Base-by-base conservation (phyloP, 2,113 vertebrate species). In the Taurulus bubalis region DNA sequence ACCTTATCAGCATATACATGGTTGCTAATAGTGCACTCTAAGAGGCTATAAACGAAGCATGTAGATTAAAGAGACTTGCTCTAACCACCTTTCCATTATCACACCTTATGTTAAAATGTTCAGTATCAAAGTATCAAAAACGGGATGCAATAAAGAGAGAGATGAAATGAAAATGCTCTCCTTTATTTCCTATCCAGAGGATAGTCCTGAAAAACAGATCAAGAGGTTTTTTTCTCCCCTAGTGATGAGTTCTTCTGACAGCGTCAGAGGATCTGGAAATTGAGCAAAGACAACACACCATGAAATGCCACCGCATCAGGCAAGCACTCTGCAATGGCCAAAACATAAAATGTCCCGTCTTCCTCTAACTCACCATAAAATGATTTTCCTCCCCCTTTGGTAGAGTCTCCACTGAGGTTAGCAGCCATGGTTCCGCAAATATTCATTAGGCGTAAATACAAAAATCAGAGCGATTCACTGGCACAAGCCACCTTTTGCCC, bases 401-500 rank as follows among this genome's bases (percentile, higher is more conserved):
- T 56, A 12, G 67, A 77, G 69, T 53, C 76, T 80, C 75, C 77
- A 36, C 59, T 59, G 77, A 87, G 90, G 89, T 85, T 85, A 82
- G 77, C 80, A 65, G 86, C 77, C 80, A 56, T 53, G 82, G 83
- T 79, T 87, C 71, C 11, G 55, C 86, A 87, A 77, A 86, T 88
- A 89, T 93, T 95, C 91, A 94, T 95, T 92, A 93, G 84, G 82
- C 83, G 51, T 91, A 91, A 92, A 93, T 93, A 76, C 85, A 89
- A 88, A 55, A 94, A 94, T 93, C 86, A 85, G 59, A 92, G 92
- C 58, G 45, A 89, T 90, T 93, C 88, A 81, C 87, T 78, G 83
- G 79, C 85, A 84, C 59, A 65, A 20, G 85, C 45, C 91, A 93
- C 93, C 93, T 91, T 91, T 89, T 73, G 78, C 85, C 87, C 77